These are phyloP conservation scores for Holocentrus rufus DNA, from an alignment of 2,797 vertebrate species.

Conservation along the genomic window DNA sequence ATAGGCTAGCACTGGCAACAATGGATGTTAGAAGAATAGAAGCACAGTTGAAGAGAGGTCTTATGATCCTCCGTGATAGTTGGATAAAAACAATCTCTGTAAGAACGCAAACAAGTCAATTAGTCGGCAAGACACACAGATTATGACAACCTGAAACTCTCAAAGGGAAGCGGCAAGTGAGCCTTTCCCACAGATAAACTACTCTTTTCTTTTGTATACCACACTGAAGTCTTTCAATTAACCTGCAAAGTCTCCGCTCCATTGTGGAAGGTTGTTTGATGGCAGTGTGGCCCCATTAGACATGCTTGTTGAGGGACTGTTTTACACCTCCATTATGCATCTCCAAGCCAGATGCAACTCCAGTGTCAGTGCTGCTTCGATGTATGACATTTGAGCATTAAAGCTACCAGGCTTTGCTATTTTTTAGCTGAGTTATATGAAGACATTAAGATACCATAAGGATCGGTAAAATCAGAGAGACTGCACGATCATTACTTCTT, in stretches of 20 bases:
- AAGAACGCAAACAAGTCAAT: slow-evolving; percentile 7
- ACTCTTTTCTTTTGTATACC: slow-evolving; percentile 14
- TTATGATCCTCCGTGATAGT: not conserved
- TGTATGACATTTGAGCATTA: slow-evolving; percentile 17
- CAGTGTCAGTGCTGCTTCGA: slow-evolving; percentile 43
- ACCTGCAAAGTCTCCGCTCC: slow-evolving; percentile 53
- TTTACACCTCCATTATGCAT: slow-evolving; percentile 55
- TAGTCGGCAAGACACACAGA: not conserved
- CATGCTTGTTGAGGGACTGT: slow-evolving; percentile 54
- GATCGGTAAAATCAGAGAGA: not conserved
- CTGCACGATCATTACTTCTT: slow-evolving; percentile 11
- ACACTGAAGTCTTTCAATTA: slow-evolving; percentile 44
- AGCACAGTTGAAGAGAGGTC: not conserved
- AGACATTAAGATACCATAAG: slow-evolving; percentile 42
- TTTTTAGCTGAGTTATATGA: slow-evolving; percentile 18
- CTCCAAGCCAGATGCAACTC: slow-evolving; percentile 28
- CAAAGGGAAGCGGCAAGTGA: slow-evolving; percentile 6
- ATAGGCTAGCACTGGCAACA: not conserved
- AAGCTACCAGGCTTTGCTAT: slow-evolving; percentile 24
- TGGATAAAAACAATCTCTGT: not conserved
- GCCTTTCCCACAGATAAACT: slow-evolving; percentile 26
- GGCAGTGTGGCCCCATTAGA: slow-evolving; percentile 50
- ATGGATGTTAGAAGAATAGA: not conserved
- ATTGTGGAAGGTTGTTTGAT: slow-evolving; percentile 16
- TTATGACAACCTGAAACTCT: slow-evolving; percentile 19